Conservation (phyloP, 92 coral and sea anemone species). For the Paramuricea clavata region DNA sequence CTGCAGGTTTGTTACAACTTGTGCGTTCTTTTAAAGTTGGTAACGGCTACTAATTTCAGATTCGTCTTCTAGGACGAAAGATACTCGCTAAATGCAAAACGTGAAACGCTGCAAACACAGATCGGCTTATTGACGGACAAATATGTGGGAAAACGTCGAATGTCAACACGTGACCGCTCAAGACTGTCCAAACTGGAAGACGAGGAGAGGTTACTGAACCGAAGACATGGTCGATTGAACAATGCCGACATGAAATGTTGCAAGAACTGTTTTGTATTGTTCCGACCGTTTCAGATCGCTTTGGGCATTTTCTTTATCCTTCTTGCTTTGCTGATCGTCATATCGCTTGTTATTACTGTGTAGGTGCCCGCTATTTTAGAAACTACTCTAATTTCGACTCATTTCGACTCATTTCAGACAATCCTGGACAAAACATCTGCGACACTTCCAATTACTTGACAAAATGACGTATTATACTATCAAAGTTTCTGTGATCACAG, state of each 20-base stretch:
- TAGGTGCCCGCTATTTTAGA: not conserved
- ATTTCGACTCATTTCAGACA: too few relatives aligned
- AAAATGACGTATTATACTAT: too few relatives aligned
- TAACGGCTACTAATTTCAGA: too few relatives aligned
- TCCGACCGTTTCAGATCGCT: slow-evolving; percentile 93
- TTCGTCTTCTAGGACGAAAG: slow-evolving; percentile 13
- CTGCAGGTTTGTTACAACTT: too few relatives aligned
- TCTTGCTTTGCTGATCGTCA: slow-evolving; percentile 81
- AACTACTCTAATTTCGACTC: not conserved
- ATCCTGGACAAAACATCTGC: too few relatives aligned
- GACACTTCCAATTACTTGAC: too few relatives aligned
- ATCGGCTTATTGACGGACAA: slow-evolving; percentile 83
- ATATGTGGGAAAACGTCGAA: slow-evolving; percentile 76
- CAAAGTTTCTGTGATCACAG: too few relatives aligned
- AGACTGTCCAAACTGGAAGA: slow-evolving; percentile 79
- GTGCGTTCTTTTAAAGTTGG: too few relatives aligned
- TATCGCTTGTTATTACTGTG: slow-evolving; percentile 83
- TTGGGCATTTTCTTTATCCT: slow-evolving; percentile 85
- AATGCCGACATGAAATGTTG: slow-evolving; percentile 87
- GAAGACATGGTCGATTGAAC: slow-evolving; percentile 80
- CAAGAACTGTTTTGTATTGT: slow-evolving; percentile 83
- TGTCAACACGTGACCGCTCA: slow-evolving; percentile 79
- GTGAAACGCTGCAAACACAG: slow-evolving; percentile 21
- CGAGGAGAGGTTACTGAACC: slow-evolving; percentile 74
- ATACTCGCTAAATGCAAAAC: not conserved